A percentile compares a stretch with the other conserved stretches of the same genome.
Conservation (phyloP, 2,888 invertebrate genomes). For the Drosophila hawaiiensis region DNA sequence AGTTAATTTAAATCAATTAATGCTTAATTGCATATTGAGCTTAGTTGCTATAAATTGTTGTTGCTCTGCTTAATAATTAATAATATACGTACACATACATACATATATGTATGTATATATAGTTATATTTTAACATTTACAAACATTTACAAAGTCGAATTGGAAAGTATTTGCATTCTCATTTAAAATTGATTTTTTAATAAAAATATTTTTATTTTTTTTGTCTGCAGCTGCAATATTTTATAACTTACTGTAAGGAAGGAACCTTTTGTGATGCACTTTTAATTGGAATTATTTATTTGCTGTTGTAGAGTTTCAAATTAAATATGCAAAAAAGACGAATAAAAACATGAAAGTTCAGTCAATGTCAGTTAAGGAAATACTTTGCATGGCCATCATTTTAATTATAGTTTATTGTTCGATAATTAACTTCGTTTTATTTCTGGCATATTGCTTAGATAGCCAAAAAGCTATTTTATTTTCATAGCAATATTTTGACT, state of each 20-base stretch:
- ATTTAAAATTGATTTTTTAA: slow-evolving; percentile 22
- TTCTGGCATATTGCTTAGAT: not conserved
- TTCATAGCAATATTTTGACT: not conserved
- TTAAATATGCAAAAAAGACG: not conserved
- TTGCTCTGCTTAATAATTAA: slow-evolving; percentile 4
- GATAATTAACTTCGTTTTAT: not conserved
- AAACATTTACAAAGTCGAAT: slow-evolving; percentile 66
- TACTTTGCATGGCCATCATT: slow-evolving; percentile 10
- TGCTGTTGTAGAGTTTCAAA: slow-evolving; percentile 18
- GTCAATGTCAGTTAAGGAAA: slow-evolving; percentile 19
- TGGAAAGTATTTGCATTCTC: slow-evolving; percentile 47
- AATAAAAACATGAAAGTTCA: slow-evolving; percentile 12
- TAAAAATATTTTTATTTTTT: slow-evolving; percentile 15
- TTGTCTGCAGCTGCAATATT: slow-evolving; percentile 29
- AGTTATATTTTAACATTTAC: slow-evolving; percentile 52
- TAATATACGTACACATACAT: not conserved
- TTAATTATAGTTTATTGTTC: not conserved
- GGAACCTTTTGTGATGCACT: slow-evolving; percentile 66
- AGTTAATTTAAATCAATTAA: slow-evolving; percentile 39
- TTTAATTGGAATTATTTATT: slow-evolving; percentile 38
- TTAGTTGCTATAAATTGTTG: slow-evolving; percentile 60
- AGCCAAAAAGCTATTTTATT: not conserved
- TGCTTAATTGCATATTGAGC: slow-evolving; percentile 59
- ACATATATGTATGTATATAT: slow-evolving; percentile 1
- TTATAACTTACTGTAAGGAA: slow-evolving; percentile 73